Base-by-base conservation (phyloP, 2,113 vertebrate genomes). In the Boleophthalmus pectinirostris region DNA sequence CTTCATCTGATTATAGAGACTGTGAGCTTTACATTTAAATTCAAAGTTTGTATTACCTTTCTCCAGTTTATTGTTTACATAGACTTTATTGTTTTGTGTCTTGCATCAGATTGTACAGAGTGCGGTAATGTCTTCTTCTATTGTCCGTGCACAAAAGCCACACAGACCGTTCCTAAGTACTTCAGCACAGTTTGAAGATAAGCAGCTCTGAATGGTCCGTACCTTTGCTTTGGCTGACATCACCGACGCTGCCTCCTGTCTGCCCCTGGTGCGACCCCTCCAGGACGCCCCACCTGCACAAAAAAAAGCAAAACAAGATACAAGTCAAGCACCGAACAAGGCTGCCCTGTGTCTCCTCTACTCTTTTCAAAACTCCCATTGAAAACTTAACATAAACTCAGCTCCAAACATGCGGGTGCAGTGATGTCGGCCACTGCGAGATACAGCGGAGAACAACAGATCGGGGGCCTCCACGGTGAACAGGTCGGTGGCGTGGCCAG, bases 201-300 rank as follows among this genome's bases (percentile, higher is more conserved):
- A 64, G 33, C 3, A 13, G 9, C 38, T 51, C 3, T 61, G 43
- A 61, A 76, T 45, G 18, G 73, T 68, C 82, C 88, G 51, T 78
- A 90, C 90, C 89, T 89, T 90, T 77, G 80, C 81, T 67, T 84
- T 86, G 63, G 85, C 76, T 82, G 87, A 91, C 80, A 88, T 77
- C 56, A 83, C 82, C 63, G 76, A 76, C 63, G 85, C 68, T 68
- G 80, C 66, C 69, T 79, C 85, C 65, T 58, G 82, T 80, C 82
- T 88, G 69, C 74, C 74, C 61, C 66, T 84, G 81, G 65, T 83
- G 78, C 76, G 71, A 82, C 77, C 70, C 83, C 82, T 85, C 87
- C 90, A 89, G 87, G 87, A 87, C 73, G 77, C 82, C 77, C 87
- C 90, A 93, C 92, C 93, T 94, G 91, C 69, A 72, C 76, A 61